Conservation (phyloP, 2,797 vertebrate species). For the Yasuhikotakia modesta region DNA sequence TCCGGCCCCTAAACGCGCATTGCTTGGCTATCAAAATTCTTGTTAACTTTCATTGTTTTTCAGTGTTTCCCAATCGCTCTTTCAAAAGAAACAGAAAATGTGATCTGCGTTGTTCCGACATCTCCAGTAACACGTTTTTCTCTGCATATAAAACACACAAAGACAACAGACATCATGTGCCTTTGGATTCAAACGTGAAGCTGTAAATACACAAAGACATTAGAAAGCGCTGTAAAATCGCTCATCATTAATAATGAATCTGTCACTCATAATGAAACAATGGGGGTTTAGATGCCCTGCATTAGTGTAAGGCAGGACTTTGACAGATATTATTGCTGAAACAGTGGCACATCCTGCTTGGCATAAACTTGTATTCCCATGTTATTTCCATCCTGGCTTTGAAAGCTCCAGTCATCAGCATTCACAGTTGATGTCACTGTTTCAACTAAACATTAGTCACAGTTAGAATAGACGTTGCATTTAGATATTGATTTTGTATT, state of each 20-base stretch:
- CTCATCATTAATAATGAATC: constrained; percentile 7
- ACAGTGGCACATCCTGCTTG: background rate
- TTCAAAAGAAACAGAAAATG: constrained; percentile 23
- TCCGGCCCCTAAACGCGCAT: constrained; percentile 34
- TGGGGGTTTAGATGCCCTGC: constrained; percentile 10
- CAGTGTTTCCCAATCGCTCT: constrained; percentile 12
- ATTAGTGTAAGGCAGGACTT: background rate
- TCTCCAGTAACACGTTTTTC: constrained; percentile 2
- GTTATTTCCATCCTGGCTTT: background rate
- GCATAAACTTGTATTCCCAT: background rate
- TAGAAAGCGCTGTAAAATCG: constrained; percentile 5
- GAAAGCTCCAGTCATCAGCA: background rate
- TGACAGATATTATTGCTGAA: constrained; percentile 10
- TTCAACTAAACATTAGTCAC: background rate
- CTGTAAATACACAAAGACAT: constrained; percentile 6
- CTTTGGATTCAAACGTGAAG: background rate
- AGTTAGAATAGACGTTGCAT: background rate
- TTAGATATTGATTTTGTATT: background rate
- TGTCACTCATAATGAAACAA: constrained; percentile 6
- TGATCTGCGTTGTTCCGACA: constrained; percentile 22
- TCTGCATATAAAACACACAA: background rate
- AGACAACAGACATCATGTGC: constrained; percentile 1
- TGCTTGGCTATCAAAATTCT: constrained; percentile 40
- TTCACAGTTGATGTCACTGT: background rate
- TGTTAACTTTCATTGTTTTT: constrained; percentile 41